Conservation (phyloP, 2,888 invertebrate genomes). For the Drosophila merina region DNA sequence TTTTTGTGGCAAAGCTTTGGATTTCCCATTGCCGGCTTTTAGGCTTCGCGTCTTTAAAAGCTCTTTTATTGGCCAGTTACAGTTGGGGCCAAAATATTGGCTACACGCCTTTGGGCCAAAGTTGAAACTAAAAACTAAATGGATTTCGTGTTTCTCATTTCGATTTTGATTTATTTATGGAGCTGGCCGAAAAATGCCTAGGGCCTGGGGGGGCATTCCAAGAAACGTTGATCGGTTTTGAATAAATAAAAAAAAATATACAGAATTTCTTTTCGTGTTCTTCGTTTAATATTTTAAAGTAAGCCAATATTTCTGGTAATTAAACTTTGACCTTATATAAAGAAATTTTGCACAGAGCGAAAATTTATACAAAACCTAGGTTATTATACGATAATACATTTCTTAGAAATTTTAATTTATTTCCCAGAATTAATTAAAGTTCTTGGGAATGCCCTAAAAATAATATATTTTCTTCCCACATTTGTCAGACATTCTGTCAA, state of each 20-base stretch:
- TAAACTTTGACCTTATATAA: background rate
- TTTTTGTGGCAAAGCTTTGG: background rate
- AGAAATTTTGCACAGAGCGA: background rate
- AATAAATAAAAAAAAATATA: no score
- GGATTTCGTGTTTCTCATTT: background rate
- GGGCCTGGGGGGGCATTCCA: background rate
- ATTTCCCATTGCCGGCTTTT: background rate
- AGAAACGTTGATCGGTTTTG: background rate
- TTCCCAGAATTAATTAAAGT: background rate
- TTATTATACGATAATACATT: no score
- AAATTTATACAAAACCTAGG: background rate
- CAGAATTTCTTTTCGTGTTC: no score
- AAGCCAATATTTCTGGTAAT: background rate
- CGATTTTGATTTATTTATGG: slow-evolving; percentile 1
- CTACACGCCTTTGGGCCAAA: background rate
- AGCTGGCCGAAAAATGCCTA: background rate
- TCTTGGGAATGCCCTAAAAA: background rate
- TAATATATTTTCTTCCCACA: background rate
- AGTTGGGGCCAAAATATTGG: background rate
- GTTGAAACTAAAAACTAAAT: background rate
- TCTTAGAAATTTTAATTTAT: background rate
- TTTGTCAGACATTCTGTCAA: background rate
- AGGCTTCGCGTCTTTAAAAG: background rate
- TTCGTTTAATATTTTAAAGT: background rate
- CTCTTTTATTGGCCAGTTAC: background rate